These are phyloP conservation scores for Scaeva pyrastri DNA, from an alignment of 2,888 invertebrate genomes.

Conservation along the genomic window DNA sequence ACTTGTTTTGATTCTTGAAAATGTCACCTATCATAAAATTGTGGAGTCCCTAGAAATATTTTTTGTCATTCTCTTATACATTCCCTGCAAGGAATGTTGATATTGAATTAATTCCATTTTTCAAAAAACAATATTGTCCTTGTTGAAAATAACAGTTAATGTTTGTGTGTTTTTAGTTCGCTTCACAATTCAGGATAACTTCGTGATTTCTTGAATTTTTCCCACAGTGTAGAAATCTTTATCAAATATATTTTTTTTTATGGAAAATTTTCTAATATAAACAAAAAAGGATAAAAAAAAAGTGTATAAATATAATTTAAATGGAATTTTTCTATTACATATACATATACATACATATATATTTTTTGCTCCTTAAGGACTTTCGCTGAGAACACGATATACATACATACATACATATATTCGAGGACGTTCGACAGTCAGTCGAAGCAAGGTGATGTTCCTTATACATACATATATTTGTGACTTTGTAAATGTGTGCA, in stretches of 20 bases:
- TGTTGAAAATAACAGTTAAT: too few relatives aligned
- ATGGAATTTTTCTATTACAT: constrained; percentile 9
- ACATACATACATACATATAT: not conserved
- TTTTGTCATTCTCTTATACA: too few relatives aligned
- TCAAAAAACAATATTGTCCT: too few relatives aligned
- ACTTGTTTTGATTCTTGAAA: too few relatives aligned
- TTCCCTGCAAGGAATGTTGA: too few relatives aligned
- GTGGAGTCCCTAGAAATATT: too few relatives aligned
- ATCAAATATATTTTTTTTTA: not conserved
- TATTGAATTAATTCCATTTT: too few relatives aligned
- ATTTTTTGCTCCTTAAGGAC: not conserved
- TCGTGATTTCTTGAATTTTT: too few relatives aligned
- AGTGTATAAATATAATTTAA: constrained; percentile 4
- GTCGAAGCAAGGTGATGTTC: not conserved
- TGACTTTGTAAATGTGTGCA: not conserved
- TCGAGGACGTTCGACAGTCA: not conserved
- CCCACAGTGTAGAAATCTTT: not conserved
- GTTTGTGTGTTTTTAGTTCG: too few relatives aligned
- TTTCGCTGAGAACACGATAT: not conserved
- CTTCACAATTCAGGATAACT: too few relatives aligned
- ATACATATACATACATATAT: too few relatives aligned
- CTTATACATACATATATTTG: not conserved
- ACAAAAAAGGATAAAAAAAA: not conserved
- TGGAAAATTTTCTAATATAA: not conserved
- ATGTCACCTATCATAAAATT: too few relatives aligned